phyloP scores from a whole-genome alignment of 2,797 vertebrate species.

The Siniperca undulata region DNA sequence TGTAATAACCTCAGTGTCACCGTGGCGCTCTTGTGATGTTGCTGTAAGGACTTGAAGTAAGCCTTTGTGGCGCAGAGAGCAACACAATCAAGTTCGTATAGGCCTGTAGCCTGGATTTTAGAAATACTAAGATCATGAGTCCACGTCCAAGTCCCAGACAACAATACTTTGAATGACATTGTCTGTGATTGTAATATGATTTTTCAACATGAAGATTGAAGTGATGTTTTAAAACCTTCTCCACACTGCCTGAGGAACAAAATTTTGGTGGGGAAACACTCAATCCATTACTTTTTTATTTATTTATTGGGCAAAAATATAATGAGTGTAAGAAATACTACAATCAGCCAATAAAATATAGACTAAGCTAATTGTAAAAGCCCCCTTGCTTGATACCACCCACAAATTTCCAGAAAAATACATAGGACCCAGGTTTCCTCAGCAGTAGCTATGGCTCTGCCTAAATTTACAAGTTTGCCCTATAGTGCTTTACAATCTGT shows the following conservation, averaged over 20 bases:
- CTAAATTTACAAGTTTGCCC: too few species aligned
- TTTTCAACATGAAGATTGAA: not conserved
- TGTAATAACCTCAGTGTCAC: too few species aligned
- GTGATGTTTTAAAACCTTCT: not conserved
- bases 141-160: too few species aligned
- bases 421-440: too few species aligned
- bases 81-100: not conserved
- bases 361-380: not conserved
- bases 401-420: too few species aligned
- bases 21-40: not conserved
- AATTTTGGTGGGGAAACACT: not conserved
- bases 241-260: not conserved
- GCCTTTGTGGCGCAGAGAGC: not conserved
- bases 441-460: too few species aligned
- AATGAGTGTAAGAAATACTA: not conserved
- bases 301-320: not conserved
- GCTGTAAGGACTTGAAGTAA: not conserved
- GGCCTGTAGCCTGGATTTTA: not conserved
- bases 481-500: too few species aligned
- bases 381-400: too few species aligned
- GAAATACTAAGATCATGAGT: not conserved
- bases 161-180: not conserved
- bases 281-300: not conserved
- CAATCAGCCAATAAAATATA: not conserved
- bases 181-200: not conserved